Evolutionary conservation across 2,888 invertebrate genomes (phyloP).

Genomic region (Chrysopilus asiliformis): DNA sequence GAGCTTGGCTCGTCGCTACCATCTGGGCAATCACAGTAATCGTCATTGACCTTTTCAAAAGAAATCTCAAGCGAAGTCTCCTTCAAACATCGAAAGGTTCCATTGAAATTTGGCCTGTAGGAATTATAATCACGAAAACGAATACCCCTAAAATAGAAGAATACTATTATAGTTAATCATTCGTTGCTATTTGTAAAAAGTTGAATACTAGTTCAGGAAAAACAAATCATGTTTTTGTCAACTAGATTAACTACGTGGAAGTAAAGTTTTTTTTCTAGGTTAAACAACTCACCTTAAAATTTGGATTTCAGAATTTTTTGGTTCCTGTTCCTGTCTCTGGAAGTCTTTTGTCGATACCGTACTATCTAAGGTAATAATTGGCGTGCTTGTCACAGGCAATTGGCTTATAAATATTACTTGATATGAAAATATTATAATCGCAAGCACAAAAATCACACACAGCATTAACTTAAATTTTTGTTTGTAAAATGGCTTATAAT

Average conservation of each 20-base stretch:
- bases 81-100: conserved; percentile 37
- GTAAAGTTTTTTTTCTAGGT: too few relatives aligned
- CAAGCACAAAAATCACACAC: conserved; percentile 30
- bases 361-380: conserved; percentile 25
- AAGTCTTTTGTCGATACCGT: too few relatives aligned
- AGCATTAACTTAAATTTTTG: conserved; percentile 36
- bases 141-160: conserved; percentile 28
- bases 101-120: conserved; percentile 35
- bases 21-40: conserved; percentile 77
- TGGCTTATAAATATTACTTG: conserved; percentile 36
- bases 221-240: too few relatives aligned
- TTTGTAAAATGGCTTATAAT: conserved; percentile 35
- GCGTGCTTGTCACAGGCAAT: conserved; percentile 29
- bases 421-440: conserved; percentile 31
- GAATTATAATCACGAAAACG: conserved; percentile 33
- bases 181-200: too few relatives aligned
- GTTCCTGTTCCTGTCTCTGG: too few relatives aligned
- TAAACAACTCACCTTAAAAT: neutral
- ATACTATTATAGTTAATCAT: too few relatives aligned
- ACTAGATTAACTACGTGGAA: too few relatives aligned
- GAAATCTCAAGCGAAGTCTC: conserved; percentile 34
- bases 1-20: conserved; percentile 74
- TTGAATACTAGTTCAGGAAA: too few relatives aligned
- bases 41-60: conserved; percentile 56
- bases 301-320: neutral